A percentile compares a stretch with the other conserved stretches of the same genome.
These are phyloP conservation scores for Leptinotarsa tumamoca DNA, from an alignment of 2,888 invertebrate species.

Conservation along the genomic window DNA sequence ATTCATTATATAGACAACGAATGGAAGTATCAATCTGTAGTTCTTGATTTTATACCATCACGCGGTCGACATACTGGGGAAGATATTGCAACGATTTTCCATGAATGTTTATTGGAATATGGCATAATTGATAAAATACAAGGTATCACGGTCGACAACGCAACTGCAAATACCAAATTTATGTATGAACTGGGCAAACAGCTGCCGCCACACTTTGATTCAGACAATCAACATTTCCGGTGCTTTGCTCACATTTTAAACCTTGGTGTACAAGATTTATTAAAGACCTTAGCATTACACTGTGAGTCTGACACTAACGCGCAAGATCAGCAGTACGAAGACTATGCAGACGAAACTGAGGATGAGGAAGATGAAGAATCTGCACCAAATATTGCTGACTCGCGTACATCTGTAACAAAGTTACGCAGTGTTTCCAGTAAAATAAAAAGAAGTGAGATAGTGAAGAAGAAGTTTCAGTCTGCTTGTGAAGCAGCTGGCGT, in stretches of 20 bases:
- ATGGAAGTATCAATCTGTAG: slow-evolving; percentile 48
- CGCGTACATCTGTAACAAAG: not conserved
- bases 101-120: slow-evolving; percentile 35
- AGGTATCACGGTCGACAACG: slow-evolving; percentile 50
- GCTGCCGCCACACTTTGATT: slow-evolving; percentile 33
- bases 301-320: no score
- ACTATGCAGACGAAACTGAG: slow-evolving; percentile 12
- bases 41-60: slow-evolving; percentile 51
- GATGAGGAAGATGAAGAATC: slow-evolving; percentile 8
- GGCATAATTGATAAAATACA: slow-evolving; percentile 46
- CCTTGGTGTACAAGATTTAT: slow-evolving; percentile 49
- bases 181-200: slow-evolving; percentile 26
- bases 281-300: slow-evolving; percentile 23
- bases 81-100: slow-evolving; percentile 48
- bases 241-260: slow-evolving; percentile 54
- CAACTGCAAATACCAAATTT: slow-evolving; percentile 49
- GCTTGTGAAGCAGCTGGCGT: slow-evolving; percentile 28
- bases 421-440: not conserved
- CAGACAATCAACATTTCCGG: slow-evolving; percentile 51
- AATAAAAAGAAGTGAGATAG: not conserved
- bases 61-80: slow-evolving; percentile 51
- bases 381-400: not conserved
- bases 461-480: not conserved
- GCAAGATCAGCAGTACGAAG: no score
- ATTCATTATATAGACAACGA: slow-evolving; percentile 50